Evolutionary conservation across 2,113 vertebrate species (phyloP).

Genomic region (cat (Felis catus)): DNA sequence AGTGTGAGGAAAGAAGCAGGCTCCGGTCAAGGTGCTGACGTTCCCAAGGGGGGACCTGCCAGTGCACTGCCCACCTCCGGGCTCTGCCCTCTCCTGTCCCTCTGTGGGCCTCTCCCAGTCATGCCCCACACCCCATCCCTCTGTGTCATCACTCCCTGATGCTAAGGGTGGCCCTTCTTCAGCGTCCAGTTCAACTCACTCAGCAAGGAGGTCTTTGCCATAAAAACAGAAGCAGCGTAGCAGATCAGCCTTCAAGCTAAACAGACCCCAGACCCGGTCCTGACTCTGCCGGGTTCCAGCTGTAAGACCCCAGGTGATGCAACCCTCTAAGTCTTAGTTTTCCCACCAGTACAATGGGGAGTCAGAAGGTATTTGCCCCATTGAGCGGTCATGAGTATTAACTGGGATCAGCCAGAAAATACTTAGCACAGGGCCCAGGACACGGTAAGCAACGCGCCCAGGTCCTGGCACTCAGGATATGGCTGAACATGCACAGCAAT

Average conservation of each 20-base stretch:
- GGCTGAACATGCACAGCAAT: background rate
- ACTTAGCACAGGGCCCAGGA: background rate
- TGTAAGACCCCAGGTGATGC: background rate
- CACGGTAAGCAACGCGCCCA: background rate
- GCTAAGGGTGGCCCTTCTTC: background rate
- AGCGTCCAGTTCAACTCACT: background rate
- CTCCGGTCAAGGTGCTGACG: fast-evolving
- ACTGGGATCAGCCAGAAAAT: background rate
- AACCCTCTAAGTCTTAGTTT: background rate
- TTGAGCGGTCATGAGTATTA: background rate
- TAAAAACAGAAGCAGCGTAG: background rate
- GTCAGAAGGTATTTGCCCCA: background rate
- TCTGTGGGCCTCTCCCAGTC: background rate
- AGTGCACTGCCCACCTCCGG: background rate
- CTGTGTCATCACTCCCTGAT: background rate
- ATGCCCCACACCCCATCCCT: background rate
- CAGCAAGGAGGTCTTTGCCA: background rate
- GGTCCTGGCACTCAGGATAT: background rate
- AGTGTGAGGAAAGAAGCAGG: background rate
- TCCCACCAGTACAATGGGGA: background rate
- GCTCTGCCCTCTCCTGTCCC: background rate
- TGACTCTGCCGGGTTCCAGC: background rate
- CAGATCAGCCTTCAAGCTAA: background rate
- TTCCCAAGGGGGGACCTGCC: background rate
- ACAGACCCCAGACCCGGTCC: background rate